Percentiles rank a stretch among this genome's conserved stretches.
These are phyloP conservation scores for Chondrilla cf. caribensis DNA, from an alignment of 37 sponge, comb jelly and placozoan genomes.

Conservation along the genomic window DNA sequence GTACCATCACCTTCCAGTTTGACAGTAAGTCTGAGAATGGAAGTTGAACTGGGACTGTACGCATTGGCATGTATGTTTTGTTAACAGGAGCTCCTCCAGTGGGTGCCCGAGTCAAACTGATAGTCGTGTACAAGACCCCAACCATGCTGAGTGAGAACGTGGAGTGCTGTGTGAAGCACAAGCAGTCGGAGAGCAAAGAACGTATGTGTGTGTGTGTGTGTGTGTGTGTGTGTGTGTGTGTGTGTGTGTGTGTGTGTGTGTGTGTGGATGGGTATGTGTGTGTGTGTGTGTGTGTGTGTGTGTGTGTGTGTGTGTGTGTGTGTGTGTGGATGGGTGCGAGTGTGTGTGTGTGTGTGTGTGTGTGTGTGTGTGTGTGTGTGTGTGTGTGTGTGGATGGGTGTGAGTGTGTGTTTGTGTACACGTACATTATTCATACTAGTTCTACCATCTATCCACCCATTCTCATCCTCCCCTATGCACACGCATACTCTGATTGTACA, in stretches of 20 bases:
- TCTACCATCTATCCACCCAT: not conserved
- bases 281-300: too few species aligned
- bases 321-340: too few species aligned
- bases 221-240: too few species aligned
- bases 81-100: not conserved
- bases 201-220: not conserved
- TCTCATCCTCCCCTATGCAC: not conserved
- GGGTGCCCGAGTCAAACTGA: not conserved
- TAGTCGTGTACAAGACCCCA: slow-evolving; percentile 10
- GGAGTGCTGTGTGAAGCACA: slow-evolving; percentile 17
- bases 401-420: too few species aligned
- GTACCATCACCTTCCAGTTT: slow-evolving; percentile 1
- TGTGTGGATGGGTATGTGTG: too few species aligned
- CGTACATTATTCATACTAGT: too few species aligned
- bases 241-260: too few species aligned
- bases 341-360: too few species aligned
- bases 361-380: too few species aligned
- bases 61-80: not conserved
- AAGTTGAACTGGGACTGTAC: not conserved
- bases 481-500: not conserved
- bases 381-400: too few species aligned
- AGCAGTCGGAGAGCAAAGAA: not conserved
- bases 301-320: too few species aligned
- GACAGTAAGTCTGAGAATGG: slow-evolving; percentile 7
- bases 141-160: slow-evolving; percentile 17